These are phyloP conservation scores for Anagyrus pseudococci DNA, from an alignment of 2,888 invertebrate genomes.

Conservation along the genomic window DNA sequence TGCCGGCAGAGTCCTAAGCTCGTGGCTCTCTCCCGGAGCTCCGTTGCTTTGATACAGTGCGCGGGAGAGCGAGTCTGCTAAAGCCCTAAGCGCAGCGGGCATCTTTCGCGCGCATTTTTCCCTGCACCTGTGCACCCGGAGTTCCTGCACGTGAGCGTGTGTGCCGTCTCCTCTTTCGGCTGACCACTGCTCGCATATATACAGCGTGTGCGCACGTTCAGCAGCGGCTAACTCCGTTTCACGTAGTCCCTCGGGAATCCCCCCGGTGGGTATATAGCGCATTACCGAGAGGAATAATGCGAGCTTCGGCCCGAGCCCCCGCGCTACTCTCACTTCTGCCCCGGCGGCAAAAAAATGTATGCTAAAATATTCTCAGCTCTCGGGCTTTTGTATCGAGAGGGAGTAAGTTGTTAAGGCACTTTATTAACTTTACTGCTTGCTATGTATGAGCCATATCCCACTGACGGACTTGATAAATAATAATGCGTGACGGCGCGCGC, in stretches of 20 bases:
- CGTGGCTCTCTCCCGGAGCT: not conserved
- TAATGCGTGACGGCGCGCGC: too few relatives aligned
- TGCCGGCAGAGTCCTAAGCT: conserved; percentile 21
- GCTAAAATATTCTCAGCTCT: not conserved
- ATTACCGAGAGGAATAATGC: conserved; percentile 10
- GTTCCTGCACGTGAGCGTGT: not conserved
- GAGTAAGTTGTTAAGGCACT: not conserved
- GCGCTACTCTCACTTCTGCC: too few relatives aligned
- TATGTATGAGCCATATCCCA: too few relatives aligned
- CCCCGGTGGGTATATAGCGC: conserved; percentile 14
- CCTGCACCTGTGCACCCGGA: conserved; percentile 16
- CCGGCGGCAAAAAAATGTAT: not conserved
- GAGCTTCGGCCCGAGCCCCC: not conserved
- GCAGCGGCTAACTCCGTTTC: not conserved
- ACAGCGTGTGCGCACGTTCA: not conserved
- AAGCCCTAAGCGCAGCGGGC: too few relatives aligned
- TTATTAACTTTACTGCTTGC: not conserved
- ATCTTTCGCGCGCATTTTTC: conserved; percentile 21
- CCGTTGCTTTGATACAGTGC: not conserved
- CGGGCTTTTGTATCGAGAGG: not conserved
- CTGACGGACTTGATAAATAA: too few relatives aligned
- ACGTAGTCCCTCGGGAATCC: conserved; percentile 21
- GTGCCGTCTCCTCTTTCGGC: not conserved
- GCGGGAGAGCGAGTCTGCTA: too few relatives aligned
- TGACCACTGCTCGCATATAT: not conserved